phyloP scores from a whole-genome alignment of 2,888 invertebrate species.

The Artemia sinica region DNA sequence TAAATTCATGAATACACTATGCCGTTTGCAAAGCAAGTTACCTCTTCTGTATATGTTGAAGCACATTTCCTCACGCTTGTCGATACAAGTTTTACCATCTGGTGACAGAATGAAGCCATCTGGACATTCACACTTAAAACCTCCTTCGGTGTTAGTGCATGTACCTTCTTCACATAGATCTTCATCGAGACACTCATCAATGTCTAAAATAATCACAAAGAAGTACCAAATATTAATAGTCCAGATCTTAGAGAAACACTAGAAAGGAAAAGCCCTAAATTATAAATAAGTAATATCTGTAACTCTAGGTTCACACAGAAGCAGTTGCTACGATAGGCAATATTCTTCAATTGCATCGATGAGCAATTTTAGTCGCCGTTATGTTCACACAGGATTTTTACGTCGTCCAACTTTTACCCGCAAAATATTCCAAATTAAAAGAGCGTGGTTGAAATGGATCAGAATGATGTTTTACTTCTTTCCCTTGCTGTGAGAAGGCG shows the following conservation, averaged over 20 bases:
- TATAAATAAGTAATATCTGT: too few species aligned
- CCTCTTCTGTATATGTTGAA: conserved; percentile 40
- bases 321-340: too few species aligned
- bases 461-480: too few species aligned
- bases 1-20: too few species aligned
- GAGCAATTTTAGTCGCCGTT: too few species aligned
- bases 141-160: conserved; percentile 64
- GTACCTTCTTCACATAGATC: conserved; percentile 47
- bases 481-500: too few species aligned
- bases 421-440: too few species aligned
- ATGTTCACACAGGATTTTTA: too few species aligned
- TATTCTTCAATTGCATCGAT: too few species aligned
- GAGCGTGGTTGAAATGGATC: too few species aligned
- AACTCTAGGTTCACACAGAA: too few species aligned
- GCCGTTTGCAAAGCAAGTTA: conserved; percentile 18
- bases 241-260: neutral
- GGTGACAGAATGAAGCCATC: conserved; percentile 50
- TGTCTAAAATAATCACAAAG: conserved; percentile 40
- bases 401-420: too few species aligned
- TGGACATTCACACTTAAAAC: conserved; percentile 64
- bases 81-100: conserved; percentile 50
- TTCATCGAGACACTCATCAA: conserved; percentile 58
- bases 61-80: conserved; percentile 54
- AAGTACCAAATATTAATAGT: neutral
- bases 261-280: neutral